Percentiles rank a stretch among this genome's conserved stretches.
These are phyloP conservation scores for Malacoctenus gilli DNA, from an alignment of 2,797 vertebrate genomes.

Conservation along the genomic window DNA sequence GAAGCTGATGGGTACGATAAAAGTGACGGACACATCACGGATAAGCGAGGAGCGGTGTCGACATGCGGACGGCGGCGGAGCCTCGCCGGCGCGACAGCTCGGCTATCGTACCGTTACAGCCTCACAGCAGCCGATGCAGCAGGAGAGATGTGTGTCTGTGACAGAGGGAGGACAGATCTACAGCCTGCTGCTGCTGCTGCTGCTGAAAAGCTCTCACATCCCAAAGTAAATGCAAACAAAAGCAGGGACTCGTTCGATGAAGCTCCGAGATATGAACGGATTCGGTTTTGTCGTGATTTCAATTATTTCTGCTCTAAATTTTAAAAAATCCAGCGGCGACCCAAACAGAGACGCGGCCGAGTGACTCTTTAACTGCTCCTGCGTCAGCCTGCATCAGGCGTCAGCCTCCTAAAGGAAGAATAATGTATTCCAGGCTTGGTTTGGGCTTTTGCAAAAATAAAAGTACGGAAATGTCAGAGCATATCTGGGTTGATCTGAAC, in stretches of 20 bases:
- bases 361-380: background rate
- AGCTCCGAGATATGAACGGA: no score
- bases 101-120: slow-evolving; percentile 23
- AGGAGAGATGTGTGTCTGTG: slow-evolving; percentile 1
- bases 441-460: slow-evolving; percentile 25
- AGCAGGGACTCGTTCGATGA: background rate
- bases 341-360: background rate
- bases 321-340: background rate
- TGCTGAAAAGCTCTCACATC: slow-evolving; percentile 27
- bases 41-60: slow-evolving; percentile 32
- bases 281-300: no score
- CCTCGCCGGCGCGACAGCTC: slow-evolving; percentile 32
- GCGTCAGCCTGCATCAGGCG: background rate
- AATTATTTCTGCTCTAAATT: background rate
- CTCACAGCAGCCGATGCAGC: slow-evolving; percentile 9
- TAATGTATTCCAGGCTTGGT: slow-evolving; percentile 22
- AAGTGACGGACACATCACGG: slow-evolving; percentile 53
- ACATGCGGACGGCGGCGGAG: slow-evolving; percentile 29
- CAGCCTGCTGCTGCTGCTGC: no score
- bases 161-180: no score
- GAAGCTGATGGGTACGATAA: slow-evolving; percentile 48
- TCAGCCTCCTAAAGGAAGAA: background rate
- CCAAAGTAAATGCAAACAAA: slow-evolving; percentile 14
- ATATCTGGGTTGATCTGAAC: slow-evolving; percentile 9
- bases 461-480: slow-evolving; percentile 37